Conservation (phyloP, 2,113 vertebrate genomes). For the Proterorhinus semilunaris region DNA sequence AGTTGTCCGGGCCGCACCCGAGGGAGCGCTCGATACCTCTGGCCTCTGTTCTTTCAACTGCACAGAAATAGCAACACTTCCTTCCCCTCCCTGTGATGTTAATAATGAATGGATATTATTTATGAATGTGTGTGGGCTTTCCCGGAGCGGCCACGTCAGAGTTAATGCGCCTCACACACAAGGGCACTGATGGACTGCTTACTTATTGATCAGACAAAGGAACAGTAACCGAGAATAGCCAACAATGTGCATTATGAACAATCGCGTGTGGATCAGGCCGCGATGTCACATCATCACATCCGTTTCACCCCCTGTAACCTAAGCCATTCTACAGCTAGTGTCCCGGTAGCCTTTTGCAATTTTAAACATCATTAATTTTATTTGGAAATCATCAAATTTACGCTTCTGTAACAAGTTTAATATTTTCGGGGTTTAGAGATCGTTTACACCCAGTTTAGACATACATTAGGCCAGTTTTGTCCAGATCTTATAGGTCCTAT, state of each 20-base stretch:
- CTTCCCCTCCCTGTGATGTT: conserved; percentile 25
- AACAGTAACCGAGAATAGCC: not conserved
- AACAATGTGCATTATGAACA: not conserved
- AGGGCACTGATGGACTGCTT: conserved; percentile 28
- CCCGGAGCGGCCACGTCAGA: conserved; percentile 19
- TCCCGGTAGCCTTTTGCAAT: no score
- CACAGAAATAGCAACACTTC: conserved; percentile 11
- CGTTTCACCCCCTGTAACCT: no score
- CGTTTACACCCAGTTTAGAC: no score
- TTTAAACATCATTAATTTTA: no score
- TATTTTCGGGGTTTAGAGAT: no score
- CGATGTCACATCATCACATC: no score
- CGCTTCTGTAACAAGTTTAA: no score
- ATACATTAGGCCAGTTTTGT: no score
- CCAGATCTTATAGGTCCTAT: no score
- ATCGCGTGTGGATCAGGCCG: not conserved
- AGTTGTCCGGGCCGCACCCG: not conserved
- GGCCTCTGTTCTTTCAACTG: conserved; percentile 8
- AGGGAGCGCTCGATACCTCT: not conserved
- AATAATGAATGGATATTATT: conserved; percentile 41
- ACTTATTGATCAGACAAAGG: conserved; percentile 53
- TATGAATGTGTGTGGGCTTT: conserved; percentile 40
- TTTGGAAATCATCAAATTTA: no score
- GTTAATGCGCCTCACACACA: conserved; percentile 18
- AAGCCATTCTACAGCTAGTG: no score